phyloP scores from a whole-genome alignment of 2,113 vertebrate species.

The Tautogolabrus adspersus region DNA sequence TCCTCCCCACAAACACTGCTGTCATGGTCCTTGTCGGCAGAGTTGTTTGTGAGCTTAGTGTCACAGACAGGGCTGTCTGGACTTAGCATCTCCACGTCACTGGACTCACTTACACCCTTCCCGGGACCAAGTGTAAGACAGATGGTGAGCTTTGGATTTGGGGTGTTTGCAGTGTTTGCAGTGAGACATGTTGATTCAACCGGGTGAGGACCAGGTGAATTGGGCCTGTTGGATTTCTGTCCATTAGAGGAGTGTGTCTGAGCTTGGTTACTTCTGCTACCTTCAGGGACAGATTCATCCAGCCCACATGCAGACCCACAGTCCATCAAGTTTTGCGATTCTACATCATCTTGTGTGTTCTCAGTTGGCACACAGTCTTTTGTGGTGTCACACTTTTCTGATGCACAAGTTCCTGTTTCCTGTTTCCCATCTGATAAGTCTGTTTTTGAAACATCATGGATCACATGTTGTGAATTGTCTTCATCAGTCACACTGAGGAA shows the following conservation, averaged over 20 bases:
- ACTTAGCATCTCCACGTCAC: conserved; percentile 81
- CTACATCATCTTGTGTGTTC: conserved; percentile 23
- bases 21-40: conserved; percentile 38
- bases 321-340: conserved; percentile 55
- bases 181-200: conserved; percentile 50
- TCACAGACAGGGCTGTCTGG: conserved; percentile 74
- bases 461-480: conserved; percentile 29
- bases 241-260: conserved; percentile 54
- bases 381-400: conserved; percentile 20
- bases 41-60: conserved; percentile 17
- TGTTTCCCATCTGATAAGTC: conserved; percentile 35
- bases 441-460: conserved; percentile 22
- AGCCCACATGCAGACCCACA: conserved; percentile 13
- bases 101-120: conserved; percentile 29
- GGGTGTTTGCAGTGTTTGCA: conserved; percentile 21
- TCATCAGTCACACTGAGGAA: conserved; percentile 55
- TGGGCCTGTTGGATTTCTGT: conserved; percentile 65
- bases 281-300: conserved; percentile 12
- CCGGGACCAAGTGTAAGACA: conserved; percentile 53
- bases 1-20: conserved; percentile 19
- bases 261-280: conserved; percentile 16
- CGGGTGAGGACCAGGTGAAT: conserved; percentile 59
- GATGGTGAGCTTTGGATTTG: conserved; percentile 53
- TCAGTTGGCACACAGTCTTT: conserved; percentile 24
- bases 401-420: conserved; percentile 13